Evolutionary conservation across 2,888 invertebrate species (phyloP).

Genomic region (Cephus spinipes): DNA sequence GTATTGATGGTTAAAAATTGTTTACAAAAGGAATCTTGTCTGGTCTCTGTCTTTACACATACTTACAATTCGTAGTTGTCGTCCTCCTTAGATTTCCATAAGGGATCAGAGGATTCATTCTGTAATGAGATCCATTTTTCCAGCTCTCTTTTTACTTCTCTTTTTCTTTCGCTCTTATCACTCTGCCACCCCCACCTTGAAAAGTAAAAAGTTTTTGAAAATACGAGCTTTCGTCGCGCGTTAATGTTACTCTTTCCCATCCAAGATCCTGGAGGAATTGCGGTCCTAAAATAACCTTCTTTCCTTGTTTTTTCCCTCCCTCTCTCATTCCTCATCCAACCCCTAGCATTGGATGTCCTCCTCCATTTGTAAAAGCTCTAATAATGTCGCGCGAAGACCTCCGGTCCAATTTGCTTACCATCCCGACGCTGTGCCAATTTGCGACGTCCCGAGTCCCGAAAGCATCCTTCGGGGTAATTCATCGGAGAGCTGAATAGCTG

Average conservation of each 20-base stretch:
- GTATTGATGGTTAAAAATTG: neutral
- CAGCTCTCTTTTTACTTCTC: neutral
- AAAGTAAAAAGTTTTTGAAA: neutral
- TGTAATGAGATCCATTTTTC: neutral
- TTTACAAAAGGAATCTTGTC: neutral
- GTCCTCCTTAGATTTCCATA: neutral
- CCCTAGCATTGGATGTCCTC: neutral
- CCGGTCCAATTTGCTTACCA: neutral
- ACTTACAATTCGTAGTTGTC: neutral
- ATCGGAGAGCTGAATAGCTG: neutral
- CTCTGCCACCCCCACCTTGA: neutral
- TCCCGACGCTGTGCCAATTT: neutral
- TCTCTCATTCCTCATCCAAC: neutral
- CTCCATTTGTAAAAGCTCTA: neutral
- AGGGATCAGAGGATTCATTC: neutral
- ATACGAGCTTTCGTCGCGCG: neutral
- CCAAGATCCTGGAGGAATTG: neutral
- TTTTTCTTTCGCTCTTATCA: neutral
- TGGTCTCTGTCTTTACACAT: neutral
- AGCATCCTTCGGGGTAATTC: neutral
- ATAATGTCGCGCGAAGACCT: neutral
- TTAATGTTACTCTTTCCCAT: neutral
- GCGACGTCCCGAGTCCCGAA: neutral
- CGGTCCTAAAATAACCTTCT: neutral
- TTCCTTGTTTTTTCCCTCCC: neutral